These are phyloP conservation scores for Mactromeris polynyma DNA, from an alignment of 2,888 invertebrate species.

Conservation along the genomic window DNA sequence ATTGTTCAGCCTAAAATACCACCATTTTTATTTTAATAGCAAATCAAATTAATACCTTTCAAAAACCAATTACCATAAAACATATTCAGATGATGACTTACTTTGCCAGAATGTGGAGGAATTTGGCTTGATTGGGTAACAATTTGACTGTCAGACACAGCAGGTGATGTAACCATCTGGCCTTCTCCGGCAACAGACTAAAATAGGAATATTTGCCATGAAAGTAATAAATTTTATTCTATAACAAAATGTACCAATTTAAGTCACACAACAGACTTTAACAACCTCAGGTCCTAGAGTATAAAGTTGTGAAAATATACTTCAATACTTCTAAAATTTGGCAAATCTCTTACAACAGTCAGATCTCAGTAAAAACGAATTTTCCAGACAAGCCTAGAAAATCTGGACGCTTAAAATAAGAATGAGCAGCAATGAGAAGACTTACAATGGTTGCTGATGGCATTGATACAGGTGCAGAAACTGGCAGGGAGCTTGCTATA, in stretches of 20 bases:
- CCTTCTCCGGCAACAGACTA: conserved; percentile 4
- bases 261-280: neutral
- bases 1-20: too few relatives aligned
- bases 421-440: neutral
- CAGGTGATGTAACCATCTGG: conserved; percentile 6
- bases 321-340: neutral
- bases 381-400: neutral
- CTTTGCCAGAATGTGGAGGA: conserved; percentile 5
- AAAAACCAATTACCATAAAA: too few relatives aligned
- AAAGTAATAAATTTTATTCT: neutral
- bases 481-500: neutral
- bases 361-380: neutral
- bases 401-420: neutral
- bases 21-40: too few relatives aligned
- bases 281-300: neutral
- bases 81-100: neutral
- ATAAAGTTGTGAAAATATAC: neutral
- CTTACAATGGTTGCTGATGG: neutral
- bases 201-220: neutral
- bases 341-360: neutral
- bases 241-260: neutral
- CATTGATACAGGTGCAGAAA: neutral
- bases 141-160: neutral
- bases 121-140: neutral
- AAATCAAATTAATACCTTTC: too few relatives aligned